phyloP scores from a whole-genome alignment of 2,888 invertebrate genomes.

The Eucriotettix oculatus region DNA sequence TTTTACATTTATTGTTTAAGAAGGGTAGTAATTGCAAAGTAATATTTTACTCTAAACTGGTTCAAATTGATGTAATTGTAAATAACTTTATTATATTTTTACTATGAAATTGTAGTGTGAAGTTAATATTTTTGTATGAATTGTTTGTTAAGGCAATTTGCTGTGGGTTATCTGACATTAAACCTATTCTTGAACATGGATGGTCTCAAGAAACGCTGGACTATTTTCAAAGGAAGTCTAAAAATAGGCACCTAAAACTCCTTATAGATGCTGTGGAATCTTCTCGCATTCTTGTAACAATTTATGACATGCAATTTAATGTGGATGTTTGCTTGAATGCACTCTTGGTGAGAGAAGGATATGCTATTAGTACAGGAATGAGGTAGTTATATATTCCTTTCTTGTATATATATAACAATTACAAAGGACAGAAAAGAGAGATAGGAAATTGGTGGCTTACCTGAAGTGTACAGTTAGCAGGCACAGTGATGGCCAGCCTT shows the following conservation, averaged over 20 bases:
- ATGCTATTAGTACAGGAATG: slow-evolving; percentile 32
- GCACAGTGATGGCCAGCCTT: no score
- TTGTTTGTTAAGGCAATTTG: slow-evolving; percentile 20
- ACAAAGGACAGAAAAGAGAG: no score
- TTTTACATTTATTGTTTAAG: no score
- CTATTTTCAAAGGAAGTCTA: background rate
- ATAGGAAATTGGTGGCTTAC: no score
- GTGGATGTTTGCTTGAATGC: slow-evolving; percentile 34
- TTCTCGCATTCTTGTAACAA: slow-evolving; percentile 23
- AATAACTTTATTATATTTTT: no score
- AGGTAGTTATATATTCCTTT: background rate
- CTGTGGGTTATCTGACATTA: slow-evolving; percentile 29
- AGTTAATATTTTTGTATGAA: background rate
- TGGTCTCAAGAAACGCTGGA: slow-evolving; percentile 25
- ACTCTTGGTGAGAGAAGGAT: slow-evolving; percentile 29
- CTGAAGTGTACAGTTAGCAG: no score
- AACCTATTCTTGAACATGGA: slow-evolving; percentile 22
- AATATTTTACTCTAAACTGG: no score
- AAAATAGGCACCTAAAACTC: background rate
- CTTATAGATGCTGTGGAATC: slow-evolving; percentile 1
- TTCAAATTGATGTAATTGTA: no score
- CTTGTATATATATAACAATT: no score
- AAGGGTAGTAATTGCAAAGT: no score
- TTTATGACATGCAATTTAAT: slow-evolving; percentile 24
- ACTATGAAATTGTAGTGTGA: no score